Conservation (phyloP, 2,113 vertebrate species). For the Laterallus jamaicensis region DNA sequence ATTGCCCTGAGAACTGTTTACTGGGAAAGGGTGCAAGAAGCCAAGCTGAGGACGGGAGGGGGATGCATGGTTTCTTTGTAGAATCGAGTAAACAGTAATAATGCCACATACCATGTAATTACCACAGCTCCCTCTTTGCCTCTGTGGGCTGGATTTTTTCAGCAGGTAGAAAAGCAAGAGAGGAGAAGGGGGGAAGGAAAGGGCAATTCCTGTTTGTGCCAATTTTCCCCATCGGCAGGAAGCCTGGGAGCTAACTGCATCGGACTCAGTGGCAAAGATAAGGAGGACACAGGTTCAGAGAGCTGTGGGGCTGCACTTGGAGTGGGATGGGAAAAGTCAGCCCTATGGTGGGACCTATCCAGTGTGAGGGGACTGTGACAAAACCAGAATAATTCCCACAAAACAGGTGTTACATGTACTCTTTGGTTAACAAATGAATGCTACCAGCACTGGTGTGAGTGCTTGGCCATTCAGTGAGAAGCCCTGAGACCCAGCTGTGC, state of each 20-base stretch:
- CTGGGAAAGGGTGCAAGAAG: neutral
- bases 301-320: neutral
- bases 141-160: neutral
- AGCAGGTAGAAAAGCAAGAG: neutral
- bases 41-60: rapidly evolving
- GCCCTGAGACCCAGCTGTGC: neutral
- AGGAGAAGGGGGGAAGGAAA: neutral
- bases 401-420: neutral
- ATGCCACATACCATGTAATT: neutral
- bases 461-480: rapidly evolving
- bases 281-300: neutral
- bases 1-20: neutral
- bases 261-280: neutral
- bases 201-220: neutral
- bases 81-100: neutral
- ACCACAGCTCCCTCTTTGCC: neutral
- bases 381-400: neutral
- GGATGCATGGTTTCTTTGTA: neutral
- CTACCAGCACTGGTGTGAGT: rapidly evolving
- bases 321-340: neutral
- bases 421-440: neutral
- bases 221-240: neutral
- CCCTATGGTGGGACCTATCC: rapidly evolving
- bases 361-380: rapidly evolving
- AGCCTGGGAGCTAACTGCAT: neutral